Evolutionary conservation across 2,113 vertebrate species (phyloP).

Genomic region (Arenaria interpres): DNA sequence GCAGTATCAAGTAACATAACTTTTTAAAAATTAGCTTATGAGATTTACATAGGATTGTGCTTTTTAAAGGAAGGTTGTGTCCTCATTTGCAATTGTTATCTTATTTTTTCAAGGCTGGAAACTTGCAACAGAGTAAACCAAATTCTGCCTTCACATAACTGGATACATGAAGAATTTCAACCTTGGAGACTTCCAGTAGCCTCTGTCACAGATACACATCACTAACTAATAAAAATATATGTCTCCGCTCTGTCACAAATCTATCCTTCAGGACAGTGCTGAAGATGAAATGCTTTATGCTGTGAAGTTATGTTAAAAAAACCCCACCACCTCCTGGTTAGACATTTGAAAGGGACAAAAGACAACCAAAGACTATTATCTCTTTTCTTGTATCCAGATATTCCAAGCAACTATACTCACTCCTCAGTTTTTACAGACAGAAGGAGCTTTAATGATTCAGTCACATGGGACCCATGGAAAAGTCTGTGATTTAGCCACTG

Average conservation of each 20-base stretch:
- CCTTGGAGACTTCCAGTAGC: neutral
- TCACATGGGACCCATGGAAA: neutral
- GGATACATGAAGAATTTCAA: neutral
- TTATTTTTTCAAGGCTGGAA: neutral
- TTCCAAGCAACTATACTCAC: neutral
- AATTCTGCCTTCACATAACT: neutral
- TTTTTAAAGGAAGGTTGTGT: neutral
- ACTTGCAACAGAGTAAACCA: neutral
- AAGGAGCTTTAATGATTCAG: neutral
- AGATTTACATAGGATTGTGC: constrained; percentile 5
- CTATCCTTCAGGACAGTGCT: neutral
- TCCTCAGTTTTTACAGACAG: neutral
- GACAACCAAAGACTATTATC: neutral
- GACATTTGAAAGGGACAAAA: neutral
- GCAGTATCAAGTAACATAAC: constrained; percentile 11
- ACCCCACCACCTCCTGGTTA: neutral
- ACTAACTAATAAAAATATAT: neutral
- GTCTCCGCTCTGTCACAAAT: neutral
- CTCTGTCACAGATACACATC: neutral
- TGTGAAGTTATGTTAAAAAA: neutral
- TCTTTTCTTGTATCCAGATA: neutral
- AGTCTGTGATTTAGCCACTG: neutral
- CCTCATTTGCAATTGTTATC: neutral
- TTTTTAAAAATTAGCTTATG: constrained; percentile 29
- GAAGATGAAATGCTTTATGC: neutral